Conservation (phyloP, 2,797 vertebrate species). For the Cyclopterus lumpus region DNA sequence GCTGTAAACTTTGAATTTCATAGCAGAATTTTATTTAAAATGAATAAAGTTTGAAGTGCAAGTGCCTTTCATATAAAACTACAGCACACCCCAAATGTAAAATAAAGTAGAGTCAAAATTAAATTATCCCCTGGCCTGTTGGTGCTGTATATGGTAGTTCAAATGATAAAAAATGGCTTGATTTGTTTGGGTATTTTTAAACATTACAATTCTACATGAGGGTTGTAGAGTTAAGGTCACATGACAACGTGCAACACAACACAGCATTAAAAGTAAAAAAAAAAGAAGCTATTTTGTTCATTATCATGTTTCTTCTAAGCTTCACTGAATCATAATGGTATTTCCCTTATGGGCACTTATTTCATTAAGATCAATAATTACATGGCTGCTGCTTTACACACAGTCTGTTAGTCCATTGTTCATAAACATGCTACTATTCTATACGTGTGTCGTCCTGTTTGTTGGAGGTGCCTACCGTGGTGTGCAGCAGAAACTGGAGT, state of each 20-base stretch:
- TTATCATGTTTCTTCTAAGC: background rate
- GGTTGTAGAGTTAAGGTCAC: background rate
- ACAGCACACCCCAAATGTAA: background rate
- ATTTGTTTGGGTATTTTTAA: background rate
- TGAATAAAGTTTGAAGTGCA: background rate
- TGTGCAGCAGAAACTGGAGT: background rate
- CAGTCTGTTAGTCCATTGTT: constrained; percentile 1
- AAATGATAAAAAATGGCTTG: too few species aligned
- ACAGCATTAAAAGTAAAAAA: background rate
- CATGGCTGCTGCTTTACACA: background rate
- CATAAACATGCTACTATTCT: background rate
- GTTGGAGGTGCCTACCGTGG: background rate
- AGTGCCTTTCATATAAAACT: background rate
- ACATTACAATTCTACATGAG: background rate
- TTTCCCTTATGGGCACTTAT: constrained; percentile 16
- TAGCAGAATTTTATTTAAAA: background rate
- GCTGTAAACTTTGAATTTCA: background rate
- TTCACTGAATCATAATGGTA: background rate
- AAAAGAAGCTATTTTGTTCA: background rate
- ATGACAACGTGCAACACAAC: background rate
- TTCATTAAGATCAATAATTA: constrained; percentile 7
- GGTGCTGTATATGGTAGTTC: too few species aligned
- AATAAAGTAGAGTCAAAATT: background rate
- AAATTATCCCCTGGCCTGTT: too few species aligned
- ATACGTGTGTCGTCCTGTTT: background rate